phyloP scores from a whole-genome alignment of 2,888 invertebrate genomes.

The Notocelia uddmanniana region DNA sequence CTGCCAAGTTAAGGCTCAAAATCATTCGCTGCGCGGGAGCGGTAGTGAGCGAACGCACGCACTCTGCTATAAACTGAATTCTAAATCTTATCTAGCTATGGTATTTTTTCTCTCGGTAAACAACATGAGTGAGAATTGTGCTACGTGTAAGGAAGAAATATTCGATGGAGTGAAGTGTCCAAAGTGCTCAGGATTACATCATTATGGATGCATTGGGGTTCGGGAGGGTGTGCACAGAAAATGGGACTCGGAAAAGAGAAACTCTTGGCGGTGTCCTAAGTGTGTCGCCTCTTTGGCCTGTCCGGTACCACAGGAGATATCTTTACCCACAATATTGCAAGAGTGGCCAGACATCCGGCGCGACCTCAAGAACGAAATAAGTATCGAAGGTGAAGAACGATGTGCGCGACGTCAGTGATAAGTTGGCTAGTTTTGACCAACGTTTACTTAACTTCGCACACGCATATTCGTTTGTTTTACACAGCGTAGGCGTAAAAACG shows the following conservation, averaged over 20 bases:
- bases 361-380: constrained; percentile 13
- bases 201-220: constrained; percentile 13
- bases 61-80: background rate
- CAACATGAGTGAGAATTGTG: constrained; percentile 2
- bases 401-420: constrained; percentile 8
- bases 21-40: constrained; percentile 4
- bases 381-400: constrained; percentile 8
- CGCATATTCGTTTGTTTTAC: background rate
- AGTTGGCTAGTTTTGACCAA: constrained; percentile 10
- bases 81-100: too few relatives aligned
- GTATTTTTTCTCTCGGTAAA: background rate
- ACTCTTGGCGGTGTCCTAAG: constrained; percentile 6
- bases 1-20: too few relatives aligned
- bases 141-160: constrained; percentile 14
- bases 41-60: constrained; percentile 13
- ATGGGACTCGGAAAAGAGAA: constrained; percentile 15
- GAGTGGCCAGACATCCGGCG: constrained; percentile 7
- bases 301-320: constrained; percentile 4
- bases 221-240: constrained; percentile 9
- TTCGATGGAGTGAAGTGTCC: constrained; percentile 14
- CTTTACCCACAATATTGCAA: constrained; percentile 14
- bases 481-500: constrained; percentile 17
- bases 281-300: background rate
- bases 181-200: background rate
- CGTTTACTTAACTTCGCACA: background rate